Conservation (phyloP, 2,888 invertebrate species). For the Pheosia gnoma region DNA sequence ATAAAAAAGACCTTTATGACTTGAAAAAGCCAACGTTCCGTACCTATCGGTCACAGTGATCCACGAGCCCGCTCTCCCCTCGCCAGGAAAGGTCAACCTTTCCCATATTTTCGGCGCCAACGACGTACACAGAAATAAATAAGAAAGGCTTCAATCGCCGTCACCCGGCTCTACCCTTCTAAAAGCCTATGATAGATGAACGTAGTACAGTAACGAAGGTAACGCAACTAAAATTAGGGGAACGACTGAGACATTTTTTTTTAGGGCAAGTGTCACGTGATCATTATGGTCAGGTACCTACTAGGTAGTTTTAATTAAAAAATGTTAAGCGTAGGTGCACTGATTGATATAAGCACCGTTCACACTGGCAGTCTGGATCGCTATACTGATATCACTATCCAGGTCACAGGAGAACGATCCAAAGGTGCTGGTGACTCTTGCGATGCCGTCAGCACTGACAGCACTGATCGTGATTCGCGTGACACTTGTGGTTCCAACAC, state of each 20-base stretch:
- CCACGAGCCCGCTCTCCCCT: slow-evolving; percentile 51
- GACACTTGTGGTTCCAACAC: no score
- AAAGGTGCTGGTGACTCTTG: no score
- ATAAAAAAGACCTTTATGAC: slow-evolving; percentile 29
- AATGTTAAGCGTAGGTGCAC: no score
- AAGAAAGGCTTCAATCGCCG: slow-evolving; percentile 75
- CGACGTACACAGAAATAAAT: slow-evolving; percentile 71
- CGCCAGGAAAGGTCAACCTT: slow-evolving; percentile 64
- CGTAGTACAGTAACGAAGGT: slow-evolving; percentile 47
- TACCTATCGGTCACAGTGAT: slow-evolving; percentile 72
- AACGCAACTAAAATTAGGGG: slow-evolving; percentile 53
- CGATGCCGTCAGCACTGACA: no score
- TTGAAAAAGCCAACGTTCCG: slow-evolving; percentile 40
- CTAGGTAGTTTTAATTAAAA: no score
- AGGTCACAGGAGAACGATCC: no score
- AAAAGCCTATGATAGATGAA: slow-evolving; percentile 78
- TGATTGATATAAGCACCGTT: no score
- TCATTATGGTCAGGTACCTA: background rate
- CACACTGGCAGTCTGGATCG: no score
- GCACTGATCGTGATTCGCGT: no score
- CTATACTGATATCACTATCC: no score
- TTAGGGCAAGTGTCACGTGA: slow-evolving; percentile 31
- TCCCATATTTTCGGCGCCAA: slow-evolving; percentile 64
- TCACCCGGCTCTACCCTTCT: slow-evolving; percentile 76
- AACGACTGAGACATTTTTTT: slow-evolving; percentile 22